Evolutionary conservation across 2,113 vertebrate genomes (phyloP), one percentile per base, ranked within the genome.

Genomic region (Microcebus lehilahytsara): DNA sequence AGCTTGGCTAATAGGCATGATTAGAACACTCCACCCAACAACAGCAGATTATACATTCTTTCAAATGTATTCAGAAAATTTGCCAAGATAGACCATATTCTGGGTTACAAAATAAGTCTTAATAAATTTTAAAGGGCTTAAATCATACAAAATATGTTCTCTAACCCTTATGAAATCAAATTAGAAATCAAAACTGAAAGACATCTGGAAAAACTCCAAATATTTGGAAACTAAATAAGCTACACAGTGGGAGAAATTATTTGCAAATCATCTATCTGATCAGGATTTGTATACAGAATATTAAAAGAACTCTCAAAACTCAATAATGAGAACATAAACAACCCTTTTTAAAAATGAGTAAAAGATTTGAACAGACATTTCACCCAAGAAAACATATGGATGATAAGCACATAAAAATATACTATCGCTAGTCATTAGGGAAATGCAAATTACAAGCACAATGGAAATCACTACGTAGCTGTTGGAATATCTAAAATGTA

Each of bases 141-240:
- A 20, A 80, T 95, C 64, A 79, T 75, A 91, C 64, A 84, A 91
- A 91, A 37, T 91, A 96, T 71, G 27, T 93, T 97, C 80, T 85
- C 51, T 91, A 69, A 85, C 89, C 71, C 25, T 60, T 30, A 9
- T 93, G 89, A 72, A 94, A 96, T 85, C 91, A 93, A 93, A 80
- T 91, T 83, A 93, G 92, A 91, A 80, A 71, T 81, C 89, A 81
- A 40, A 37, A 60, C 34, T 60, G 62, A 81, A 94, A 91, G 72
- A 51, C 58, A 77, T 58, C 72, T 77, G 77, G 53, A 67, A 60
- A 91, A 42, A 32, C 25, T 42, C 25, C 85, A 95, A 91, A 66
- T 93, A 83, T 90, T 83, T 96, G 66, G 71, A 87, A 96, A 96
- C 49, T 16, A 53, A 93, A 86, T n/a, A 83, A 58, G 49, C 51